phyloP scores from a whole-genome alignment of 2,797 vertebrate species.

The Dallia pectoralis region DNA sequence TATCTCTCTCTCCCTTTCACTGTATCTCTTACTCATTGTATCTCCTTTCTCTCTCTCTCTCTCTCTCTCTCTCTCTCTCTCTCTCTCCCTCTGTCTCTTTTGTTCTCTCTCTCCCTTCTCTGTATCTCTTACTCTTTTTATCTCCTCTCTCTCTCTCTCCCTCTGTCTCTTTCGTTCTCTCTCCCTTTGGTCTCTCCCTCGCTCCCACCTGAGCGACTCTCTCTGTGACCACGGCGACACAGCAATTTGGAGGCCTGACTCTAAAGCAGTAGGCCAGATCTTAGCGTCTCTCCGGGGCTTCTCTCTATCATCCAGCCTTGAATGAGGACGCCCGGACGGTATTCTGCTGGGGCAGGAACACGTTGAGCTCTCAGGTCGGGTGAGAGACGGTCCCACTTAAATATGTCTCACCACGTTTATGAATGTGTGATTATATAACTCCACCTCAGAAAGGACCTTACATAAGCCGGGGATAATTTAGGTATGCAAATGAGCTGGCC shows the following conservation, averaged over 20 bases:
- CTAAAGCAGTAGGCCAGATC: conserved; percentile 8
- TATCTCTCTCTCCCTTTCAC: no score
- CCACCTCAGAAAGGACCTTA: conserved; percentile 35
- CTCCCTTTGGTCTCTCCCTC: conserved; percentile 8
- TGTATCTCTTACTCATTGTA: not conserved
- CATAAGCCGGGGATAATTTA: conserved; percentile 41
- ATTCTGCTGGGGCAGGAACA: conserved; percentile 19
- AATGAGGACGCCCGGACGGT: conserved; percentile 33
- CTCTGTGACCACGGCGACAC: not conserved
- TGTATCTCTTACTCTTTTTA: not conserved
- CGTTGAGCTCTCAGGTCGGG: not conserved
- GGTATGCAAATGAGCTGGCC: conserved; percentile 43
- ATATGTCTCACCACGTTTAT: conserved; percentile 23
- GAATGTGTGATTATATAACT: conserved; percentile 43
- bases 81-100: not conserved
- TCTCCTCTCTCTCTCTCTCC: not conserved
- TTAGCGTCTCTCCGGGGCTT: conserved; percentile 11
- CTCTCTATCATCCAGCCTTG: conserved; percentile 22
- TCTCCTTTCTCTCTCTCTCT: not conserved
- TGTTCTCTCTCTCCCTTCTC: no score
- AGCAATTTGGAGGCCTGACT: conserved; percentile 8
- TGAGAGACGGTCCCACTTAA: not conserved
- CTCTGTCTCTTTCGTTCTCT: conserved; percentile 2
- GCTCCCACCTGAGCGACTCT: conserved; percentile 28
- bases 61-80: not conserved